Evolutionary conservation across 2,888 invertebrate species (phyloP), one percentile per base, ranked within the genome.

Genomic region (Leptopilina syphax): DNA sequence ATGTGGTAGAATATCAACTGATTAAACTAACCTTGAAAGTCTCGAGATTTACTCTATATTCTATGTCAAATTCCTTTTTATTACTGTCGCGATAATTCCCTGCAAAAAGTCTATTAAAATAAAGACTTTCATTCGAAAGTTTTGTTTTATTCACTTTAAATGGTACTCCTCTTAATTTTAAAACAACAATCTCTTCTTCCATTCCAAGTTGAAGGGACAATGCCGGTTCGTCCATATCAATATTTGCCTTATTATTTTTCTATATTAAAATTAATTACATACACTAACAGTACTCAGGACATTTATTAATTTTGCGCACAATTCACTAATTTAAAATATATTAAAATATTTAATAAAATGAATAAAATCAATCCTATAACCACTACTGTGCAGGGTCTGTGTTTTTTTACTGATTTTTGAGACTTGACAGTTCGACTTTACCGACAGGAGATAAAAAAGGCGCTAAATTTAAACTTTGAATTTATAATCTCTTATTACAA

Each of bases 1-100:
- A 66, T 18, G 63, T 63, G 44, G 9, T 50, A 10, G 9, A 63
- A 63, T 24, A 63, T 63, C 24, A 63, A 63, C n/a, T 60, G 60
- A 65, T 66, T n/a, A 27, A 41, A 66, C 13, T 41, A 70, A 70
- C 70, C 70, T 70, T 13, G 54, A 70, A 70, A 27, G 50, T 70
- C 13, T 54, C 50, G 24, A 54, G 27, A 70, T 50, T 13, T 27
- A 54, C 70, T 12, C 12, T 13, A 50, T 54, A 13, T 24, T 27
- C 27, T 12, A 70, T 54, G 6, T 54, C 27, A 10, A 27, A 27
- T 7, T 70, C 27, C 27, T 27, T 27, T 1, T 24, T 54, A 13
- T 1, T 70, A 13, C 70, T 70, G n/a, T 70, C 70, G 13, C 24
- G 54, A 70, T 54, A 70, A 7, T 13, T 10, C 10, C 70, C 70